Base-by-base conservation (phyloP, 1,140 invertebrate species). In the Saxidomus purpurata region DNA sequence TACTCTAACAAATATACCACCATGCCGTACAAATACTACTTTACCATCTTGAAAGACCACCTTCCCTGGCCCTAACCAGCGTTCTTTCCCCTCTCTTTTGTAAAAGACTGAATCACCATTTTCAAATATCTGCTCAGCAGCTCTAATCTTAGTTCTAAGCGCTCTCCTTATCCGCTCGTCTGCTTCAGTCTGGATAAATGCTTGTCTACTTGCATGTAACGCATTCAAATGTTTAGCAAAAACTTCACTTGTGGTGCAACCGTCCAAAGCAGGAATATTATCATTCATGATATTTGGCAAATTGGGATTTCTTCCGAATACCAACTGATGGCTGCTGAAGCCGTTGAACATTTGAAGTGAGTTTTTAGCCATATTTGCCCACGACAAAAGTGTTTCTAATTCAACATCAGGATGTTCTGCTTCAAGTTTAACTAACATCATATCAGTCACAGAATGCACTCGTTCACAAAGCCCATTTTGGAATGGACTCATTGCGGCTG, bases 341-440 rank as follows among this genome's bases (percentile, higher is more conserved):
- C 90, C 90, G 86, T 91, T 87, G 40, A 36, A 89, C 87, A 91
- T 91, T 82, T 91, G 82, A 0, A 91, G 59, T 89, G 77, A 89
- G 74, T 91, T 86, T 34, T 36, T 63, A 19, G 90, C 87, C 90
- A 91, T 91, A 69, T 91, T 91, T 34, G 87, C 90, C 82, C 81
- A 91, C 0, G 15, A 52, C 15, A 86, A 28, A 1, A 90, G 55
- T 61, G 38, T 31, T 55, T 69, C 15, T 0, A 1, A 11, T 69
- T 77, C 22, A 22, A 63, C 25, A 67, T 55, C 1, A 15, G 49
- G 19, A 86, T 90, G 38, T 86, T 71, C 76, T 63, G 67, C 80
- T 25, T 69, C 52, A 40, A 91, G 34, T 40, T 89, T 91, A 19
- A 28, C 4, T 31, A 87, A 22, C 84, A 90, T 87, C 49, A 76